These are phyloP conservation scores for Eurytoma adleriae DNA, from an alignment of 2,888 invertebrate genomes.

Conservation along the genomic window DNA sequence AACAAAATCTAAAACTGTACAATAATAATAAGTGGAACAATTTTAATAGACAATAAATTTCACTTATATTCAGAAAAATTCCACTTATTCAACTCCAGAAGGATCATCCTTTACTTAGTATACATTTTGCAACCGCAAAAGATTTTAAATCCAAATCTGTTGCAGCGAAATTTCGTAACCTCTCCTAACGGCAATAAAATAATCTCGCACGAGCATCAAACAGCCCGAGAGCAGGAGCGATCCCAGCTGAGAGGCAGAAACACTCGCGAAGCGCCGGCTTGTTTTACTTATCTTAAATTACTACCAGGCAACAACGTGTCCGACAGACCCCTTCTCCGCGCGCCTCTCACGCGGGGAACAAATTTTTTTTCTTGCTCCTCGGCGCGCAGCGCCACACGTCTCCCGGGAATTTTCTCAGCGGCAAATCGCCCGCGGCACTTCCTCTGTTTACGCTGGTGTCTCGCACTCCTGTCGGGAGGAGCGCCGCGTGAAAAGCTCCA, in stretches of 20 bases:
- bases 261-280: not conserved
- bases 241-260: conserved; percentile 3
- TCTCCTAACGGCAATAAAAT: too few relatives aligned
- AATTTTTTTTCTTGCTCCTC: conserved; percentile 37
- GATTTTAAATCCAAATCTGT: too few relatives aligned
- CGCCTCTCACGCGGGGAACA: conserved; percentile 17
- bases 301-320: conserved; percentile 23
- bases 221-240: conserved; percentile 1
- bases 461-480: conserved; percentile 4
- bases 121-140: too few relatives aligned
- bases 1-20: too few relatives aligned
- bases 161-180: too few relatives aligned
- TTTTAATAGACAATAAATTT: too few relatives aligned
- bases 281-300: conserved; percentile 54
- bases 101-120: too few relatives aligned
- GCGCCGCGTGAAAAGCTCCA: conserved; percentile 21
- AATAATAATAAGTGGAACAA: too few relatives aligned
- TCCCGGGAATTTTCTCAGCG: conserved; percentile 12
- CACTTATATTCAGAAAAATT: too few relatives aligned
- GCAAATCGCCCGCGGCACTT: conserved; percentile 27
- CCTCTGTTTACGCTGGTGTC: conserved; percentile 51
- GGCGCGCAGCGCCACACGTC: not conserved
- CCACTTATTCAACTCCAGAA: too few relatives aligned
- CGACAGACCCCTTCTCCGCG: not conserved
- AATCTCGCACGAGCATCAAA: too few relatives aligned